Evolutionary conservation across 53 echinoderm and acorn worm genomes (phyloP).

Genomic region (Echinometra lucunter): DNA sequence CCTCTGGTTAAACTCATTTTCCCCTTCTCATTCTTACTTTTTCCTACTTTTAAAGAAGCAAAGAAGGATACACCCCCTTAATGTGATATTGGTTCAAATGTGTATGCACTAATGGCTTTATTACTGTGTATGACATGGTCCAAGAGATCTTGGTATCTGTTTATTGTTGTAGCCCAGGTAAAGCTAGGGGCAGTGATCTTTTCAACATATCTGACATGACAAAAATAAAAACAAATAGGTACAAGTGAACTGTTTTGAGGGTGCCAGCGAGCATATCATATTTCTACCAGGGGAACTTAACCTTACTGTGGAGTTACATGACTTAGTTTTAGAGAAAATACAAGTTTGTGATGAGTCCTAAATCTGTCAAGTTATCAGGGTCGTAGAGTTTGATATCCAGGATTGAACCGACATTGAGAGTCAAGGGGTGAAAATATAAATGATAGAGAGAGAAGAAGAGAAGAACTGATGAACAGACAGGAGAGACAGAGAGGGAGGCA

Average conservation of each 20-base stretch:
- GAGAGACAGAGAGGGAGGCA: background rate
- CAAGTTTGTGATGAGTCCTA: slow-evolving; percentile 42
- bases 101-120: background rate
- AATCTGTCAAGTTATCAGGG: slow-evolving; percentile 45
- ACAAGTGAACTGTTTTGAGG: background rate
- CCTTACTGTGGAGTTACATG: background rate
- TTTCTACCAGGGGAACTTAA: slow-evolving; percentile 20
- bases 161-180: background rate
- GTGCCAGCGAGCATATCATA: background rate
- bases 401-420: background rate
- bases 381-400: slow-evolving; percentile 25
- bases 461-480: background rate
- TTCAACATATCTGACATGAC: background rate
- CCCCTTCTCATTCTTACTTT: background rate
- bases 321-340: background rate
- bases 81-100: too few species aligned
- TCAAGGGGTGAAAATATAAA: background rate
- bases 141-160: background rate
- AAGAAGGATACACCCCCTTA: too few species aligned
- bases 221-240: slow-evolving; percentile 21
- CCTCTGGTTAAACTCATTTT: too few species aligned
- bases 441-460: background rate
- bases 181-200: background rate
- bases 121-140: too few species aligned
- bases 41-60: too few species aligned